Evolutionary conservation across 2,797 vertebrate genomes (phyloP), one percentile per base, ranked within the genome.

Genomic region (Lindbergichthys nudifrons): DNA sequence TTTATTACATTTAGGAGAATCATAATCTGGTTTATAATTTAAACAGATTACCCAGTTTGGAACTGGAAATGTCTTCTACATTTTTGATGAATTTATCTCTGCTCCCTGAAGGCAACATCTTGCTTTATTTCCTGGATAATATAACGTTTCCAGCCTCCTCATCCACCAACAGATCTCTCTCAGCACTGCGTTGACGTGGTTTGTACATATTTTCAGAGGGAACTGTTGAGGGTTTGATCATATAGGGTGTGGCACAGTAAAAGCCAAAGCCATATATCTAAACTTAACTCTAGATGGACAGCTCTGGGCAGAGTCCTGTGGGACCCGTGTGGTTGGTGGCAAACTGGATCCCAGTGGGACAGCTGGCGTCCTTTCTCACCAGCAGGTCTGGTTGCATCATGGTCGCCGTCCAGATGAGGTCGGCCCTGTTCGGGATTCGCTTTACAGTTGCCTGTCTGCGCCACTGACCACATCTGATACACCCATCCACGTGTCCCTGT

Each of bases 311-410:
- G 48, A 85, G 80, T 68, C 68, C 64, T 80, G 74, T 41, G 83
- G 80, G 80, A 88, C 85, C 86, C 88, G 92, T 92, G 91, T 92
- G 91, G 91, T 90, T 59, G 48, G 83, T 80, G 88, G 82, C 64
- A 73, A 67, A 79, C 81, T 77, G 76, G 77, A 73, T 90, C 88
- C 85, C 86, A 90, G 85, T 83, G 86, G 83, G 87, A 85, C 83
- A 87, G 79, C 81, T 88, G 90, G 87, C 72, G 8, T 57, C 51
- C 57, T 60, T 11, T 73, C 75, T 79, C 52, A 60, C 70, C 79
- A 64, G 56, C 45, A 21, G 62, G 65, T 58, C 74, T 54, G 54
- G 70, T 89, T 90, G 88, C 88, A 87, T 92, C 88, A 92, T 72
- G 72, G 75, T 72, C 11, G 41, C 13, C 48, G 75, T 75, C 77